Percentiles rank a stretch among this genome's conserved stretches.
These are phyloP conservation scores for Tokudaia muenninki DNA, from an alignment of 2,797 vertebrate species.

Conservation along the genomic window DNA sequence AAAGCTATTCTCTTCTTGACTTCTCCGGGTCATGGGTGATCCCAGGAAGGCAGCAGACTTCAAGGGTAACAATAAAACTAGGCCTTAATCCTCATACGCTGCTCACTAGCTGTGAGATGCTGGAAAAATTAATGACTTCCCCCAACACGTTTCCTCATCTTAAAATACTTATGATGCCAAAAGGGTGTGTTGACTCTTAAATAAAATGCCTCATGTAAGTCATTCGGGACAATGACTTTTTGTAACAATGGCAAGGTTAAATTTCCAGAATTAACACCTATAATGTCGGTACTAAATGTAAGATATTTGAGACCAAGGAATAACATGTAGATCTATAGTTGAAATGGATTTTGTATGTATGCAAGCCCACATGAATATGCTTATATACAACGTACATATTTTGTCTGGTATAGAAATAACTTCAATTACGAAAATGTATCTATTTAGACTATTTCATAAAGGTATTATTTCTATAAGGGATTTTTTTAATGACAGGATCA, in stretches of 20 bases:
- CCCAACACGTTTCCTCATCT: background rate
- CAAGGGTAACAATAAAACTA: background rate
- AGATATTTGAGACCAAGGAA: background rate
- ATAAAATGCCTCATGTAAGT: background rate
- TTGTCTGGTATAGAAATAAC: background rate
- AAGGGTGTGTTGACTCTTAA: background rate
- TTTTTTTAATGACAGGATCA: constrained; percentile 7
- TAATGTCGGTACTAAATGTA: background rate
- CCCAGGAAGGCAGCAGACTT: background rate
- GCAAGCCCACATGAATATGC: background rate
- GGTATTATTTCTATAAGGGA: background rate
- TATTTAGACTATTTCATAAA: constrained; percentile 5
- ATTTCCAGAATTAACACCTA: constrained; percentile 4
- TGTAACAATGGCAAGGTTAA: background rate
- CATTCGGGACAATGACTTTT: background rate
- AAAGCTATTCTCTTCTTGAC: background rate
- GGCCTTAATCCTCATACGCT: background rate
- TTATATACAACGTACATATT: background rate
- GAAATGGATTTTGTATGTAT: constrained; percentile 29
- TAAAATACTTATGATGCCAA: background rate
- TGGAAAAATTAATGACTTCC: background rate
- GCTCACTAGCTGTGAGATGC: background rate
- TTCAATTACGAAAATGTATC: constrained; percentile 22
- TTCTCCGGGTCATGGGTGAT: background rate
- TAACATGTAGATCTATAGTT: background rate